Base-by-base conservation (phyloP, 2,113 vertebrate genomes). In the Thinocorus orbignyianus region DNA sequence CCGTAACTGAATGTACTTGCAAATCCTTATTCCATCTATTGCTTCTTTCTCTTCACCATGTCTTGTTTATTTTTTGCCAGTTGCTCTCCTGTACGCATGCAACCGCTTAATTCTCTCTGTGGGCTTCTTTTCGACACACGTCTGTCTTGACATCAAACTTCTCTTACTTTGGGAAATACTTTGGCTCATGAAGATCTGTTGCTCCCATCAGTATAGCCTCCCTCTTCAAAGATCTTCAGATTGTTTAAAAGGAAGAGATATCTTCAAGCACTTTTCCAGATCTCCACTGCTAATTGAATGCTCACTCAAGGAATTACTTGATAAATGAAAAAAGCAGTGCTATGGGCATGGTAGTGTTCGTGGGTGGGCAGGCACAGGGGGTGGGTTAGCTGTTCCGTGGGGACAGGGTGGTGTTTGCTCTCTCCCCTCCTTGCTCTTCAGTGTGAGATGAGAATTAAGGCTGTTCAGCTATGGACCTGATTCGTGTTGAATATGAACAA, bases 281-380 rank as follows among this genome's bases (percentile, higher is more conserved):
- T 83, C 44, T 44, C 46, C 33, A 4, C 28, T 61, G 58, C 54
- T 55, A 35, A 46, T 14, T 71, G 65, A 85, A 39, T 65, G 11
- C 12, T 94, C 2, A 22, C 54, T 69, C 24, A 25, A 28, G 81
- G 81, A 84, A n/a, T 83, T 77, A 25, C 10, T 39, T 61, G 51
- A 49, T 52, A 31, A 64, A 55, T 5, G 4, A 39, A 79, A 51
- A 51, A 68, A 85, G 51, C 35, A 6, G 33, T 48, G 22, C 82
- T n/a, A 10, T 44, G 49, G 60, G n/a, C 0, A 0, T 7, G 23
- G 26, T 58, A 33, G 33, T 41, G n/a, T 61, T 70, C 13, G 1
- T 8, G 48, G 54, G 44, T 62, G 26, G 60, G 62, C 42, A 46
- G 65, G 48, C 33, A n/a, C 16, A 37, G 58, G 77, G 72, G 57